Evolutionary conservation across 2,888 invertebrate species (phyloP).

Genomic region (Napeogenes inachia): DNA sequence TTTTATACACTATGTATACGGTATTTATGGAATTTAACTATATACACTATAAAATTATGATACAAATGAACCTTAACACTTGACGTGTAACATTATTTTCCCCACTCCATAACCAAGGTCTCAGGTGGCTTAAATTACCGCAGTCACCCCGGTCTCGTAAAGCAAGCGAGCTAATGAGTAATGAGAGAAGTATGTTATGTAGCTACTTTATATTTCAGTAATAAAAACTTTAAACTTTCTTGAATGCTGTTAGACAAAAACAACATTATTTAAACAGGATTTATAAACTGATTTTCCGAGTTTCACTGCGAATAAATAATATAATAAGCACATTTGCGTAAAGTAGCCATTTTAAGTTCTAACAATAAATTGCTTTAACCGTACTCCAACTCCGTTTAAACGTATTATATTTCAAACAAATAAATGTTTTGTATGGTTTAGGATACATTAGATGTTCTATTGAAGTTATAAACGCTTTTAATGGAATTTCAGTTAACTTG

Average conservation of each 20-base stretch:
- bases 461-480: slow-evolving; percentile 30
- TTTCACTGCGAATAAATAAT: no score
- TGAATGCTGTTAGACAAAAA: background rate
- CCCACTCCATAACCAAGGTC: slow-evolving; percentile 20
- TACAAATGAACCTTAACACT: background rate
- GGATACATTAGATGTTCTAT: slow-evolving; percentile 25
- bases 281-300: no score
- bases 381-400: slow-evolving; percentile 5
- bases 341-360: background rate
- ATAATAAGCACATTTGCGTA: no score
- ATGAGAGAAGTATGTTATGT: slow-evolving; percentile 14
- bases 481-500: slow-evolving; percentile 32
- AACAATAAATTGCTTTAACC: slow-evolving; percentile 8
- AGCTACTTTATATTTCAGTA: slow-evolving; percentile 6
- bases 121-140: slow-evolving; percentile 39
- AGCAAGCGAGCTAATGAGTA: slow-evolving; percentile 35
- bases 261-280: no score
- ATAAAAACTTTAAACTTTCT: background rate
- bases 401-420: slow-evolving; percentile 16
- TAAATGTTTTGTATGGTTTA: slow-evolving; percentile 25
- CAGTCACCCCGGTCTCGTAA: slow-evolving; percentile 32
- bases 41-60: no score
- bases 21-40: no score
- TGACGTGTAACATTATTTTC: slow-evolving; percentile 3
- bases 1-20: no score